Base-by-base conservation (phyloP, 1,140 invertebrate species). In the Drosophila punjabiensis region DNA sequence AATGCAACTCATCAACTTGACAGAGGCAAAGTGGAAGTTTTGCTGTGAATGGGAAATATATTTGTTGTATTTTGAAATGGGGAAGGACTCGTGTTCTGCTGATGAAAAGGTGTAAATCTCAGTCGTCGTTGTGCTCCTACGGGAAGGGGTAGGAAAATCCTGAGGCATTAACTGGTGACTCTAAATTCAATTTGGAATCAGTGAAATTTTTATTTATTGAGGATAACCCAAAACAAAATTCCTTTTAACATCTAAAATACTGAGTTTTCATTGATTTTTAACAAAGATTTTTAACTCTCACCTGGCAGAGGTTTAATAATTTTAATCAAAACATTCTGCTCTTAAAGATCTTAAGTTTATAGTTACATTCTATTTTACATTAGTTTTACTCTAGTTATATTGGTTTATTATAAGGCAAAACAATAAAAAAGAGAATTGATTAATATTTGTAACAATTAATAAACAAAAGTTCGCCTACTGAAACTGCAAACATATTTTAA, bases 1-100 rank as follows among this genome's bases (percentile, higher is more conserved):
- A 68, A 77, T 73, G 70, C 55, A 74, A 74, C 70, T 43, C 70
- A 74, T 74, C 56, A 74, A 74, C 68, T 63, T 50, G 55, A 61
- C 55, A 37, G 68, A 73, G 30, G 24, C 50, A 45, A 43, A 62
- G 69, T 74, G 70, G 45, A 61, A 73, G 41, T 73, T 55, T 73
- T 7, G 55, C 39, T 71, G 68, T 71, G 68, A 68, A 55, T 55
- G 69, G 52, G 28, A 73, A 50, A 70, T 59, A 73, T 69, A 28
- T 28, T 30, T 45, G n/a, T 18, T 20, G 28, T 5, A 30, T 52
- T 59, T 59, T 59, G 35, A 70, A 73, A 70, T 50, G 69, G 52
- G 35, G 64, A 69, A 69, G 69, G 52, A 20, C n/a, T 8, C 3
- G 20, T 10, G 37, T 33, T 67, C 24, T 59, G 39, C 3, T 16